phyloP scores from a whole-genome alignment of 2,888 invertebrate species.

The Camponotus fellah region DNA sequence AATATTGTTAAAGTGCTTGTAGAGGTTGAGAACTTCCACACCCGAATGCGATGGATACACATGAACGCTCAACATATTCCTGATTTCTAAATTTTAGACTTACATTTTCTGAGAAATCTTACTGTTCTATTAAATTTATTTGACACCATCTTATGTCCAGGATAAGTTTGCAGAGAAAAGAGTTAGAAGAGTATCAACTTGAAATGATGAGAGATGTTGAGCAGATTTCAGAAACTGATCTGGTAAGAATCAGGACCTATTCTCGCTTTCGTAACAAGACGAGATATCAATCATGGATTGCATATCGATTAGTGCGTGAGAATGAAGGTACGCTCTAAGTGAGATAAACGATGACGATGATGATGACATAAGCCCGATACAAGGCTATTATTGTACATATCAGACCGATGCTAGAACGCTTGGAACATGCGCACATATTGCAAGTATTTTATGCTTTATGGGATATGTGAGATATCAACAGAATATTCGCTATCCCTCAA shows the following conservation, averaged over 20 bases:
- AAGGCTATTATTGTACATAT: not conserved
- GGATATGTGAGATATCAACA: not conserved
- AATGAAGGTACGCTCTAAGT: no score
- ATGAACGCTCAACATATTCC: not conserved
- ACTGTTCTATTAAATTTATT: not conserved
- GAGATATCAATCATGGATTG: not conserved
- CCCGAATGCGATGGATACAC: not conserved
- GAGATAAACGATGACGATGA: no score
- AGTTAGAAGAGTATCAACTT: not conserved
- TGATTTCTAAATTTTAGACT: not conserved
- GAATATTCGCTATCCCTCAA: not conserved
- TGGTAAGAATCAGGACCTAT: not conserved
- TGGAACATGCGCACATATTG: not conserved
- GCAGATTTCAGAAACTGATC: not conserved
- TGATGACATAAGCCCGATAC: no score
- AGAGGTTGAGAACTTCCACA: constrained; percentile 6
- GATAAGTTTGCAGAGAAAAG: not conserved
- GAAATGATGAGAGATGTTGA: not conserved
- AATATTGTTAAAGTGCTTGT: no score
- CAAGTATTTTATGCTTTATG: not conserved
- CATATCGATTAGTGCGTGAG: no score
- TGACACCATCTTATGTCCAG: not conserved
- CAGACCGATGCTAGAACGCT: not conserved
- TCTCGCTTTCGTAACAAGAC: not conserved
- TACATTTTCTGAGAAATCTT: not conserved